phyloP scores from a whole-genome alignment of 2,113 vertebrate genomes.

The Syrrhaptes paradoxus region DNA sequence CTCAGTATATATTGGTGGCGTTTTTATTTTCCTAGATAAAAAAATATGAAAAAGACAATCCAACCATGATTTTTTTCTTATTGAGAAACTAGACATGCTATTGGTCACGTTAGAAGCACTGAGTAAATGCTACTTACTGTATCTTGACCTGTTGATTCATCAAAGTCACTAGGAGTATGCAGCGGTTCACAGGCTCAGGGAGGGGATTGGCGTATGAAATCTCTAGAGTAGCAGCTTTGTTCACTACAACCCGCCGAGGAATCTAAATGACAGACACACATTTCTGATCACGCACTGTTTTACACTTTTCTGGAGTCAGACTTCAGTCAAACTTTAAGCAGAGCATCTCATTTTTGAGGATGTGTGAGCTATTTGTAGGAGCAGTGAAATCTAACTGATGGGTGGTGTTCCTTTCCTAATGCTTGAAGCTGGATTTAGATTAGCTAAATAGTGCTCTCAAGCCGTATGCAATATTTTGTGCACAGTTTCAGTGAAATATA shows the following conservation, averaged over 20 bases:
- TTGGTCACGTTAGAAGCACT: neutral
- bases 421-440: neutral
- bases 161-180: constrained; percentile 72
- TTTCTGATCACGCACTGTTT: neutral
- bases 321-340: neutral
- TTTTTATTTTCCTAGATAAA: neutral
- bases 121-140: constrained; percentile 40
- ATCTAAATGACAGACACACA: neutral
- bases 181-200: constrained; percentile 51
- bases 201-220: constrained; percentile 71
- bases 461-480: neutral
- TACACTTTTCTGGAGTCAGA: neutral
- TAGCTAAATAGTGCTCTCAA: neutral
- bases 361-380: neutral
- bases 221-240: constrained; percentile 50
- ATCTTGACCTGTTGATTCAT: constrained; percentile 69
- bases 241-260: constrained; percentile 27
- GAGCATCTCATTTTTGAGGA: neutral
- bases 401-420: neutral
- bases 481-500: neutral
- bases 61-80: neutral
- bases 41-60: neutral
- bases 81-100: neutral
- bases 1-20: neutral
- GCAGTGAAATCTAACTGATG: neutral